Conservation (phyloP, 2,113 vertebrate genomes). For the Rhizomys pruinosus region DNA sequence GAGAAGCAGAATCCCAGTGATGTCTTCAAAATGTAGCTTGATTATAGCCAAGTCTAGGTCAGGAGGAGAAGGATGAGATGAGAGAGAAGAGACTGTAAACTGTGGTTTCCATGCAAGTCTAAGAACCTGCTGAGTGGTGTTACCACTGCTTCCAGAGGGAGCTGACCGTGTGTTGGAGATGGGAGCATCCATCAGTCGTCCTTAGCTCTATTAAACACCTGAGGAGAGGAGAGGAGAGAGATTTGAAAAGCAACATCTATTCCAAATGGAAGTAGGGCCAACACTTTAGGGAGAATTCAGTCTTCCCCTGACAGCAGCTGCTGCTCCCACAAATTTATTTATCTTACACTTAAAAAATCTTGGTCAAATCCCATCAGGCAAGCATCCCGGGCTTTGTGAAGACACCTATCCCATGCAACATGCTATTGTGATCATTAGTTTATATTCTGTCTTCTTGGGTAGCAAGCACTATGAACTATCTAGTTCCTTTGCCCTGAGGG, state of each 20-base stretch:
- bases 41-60: conserved; percentile 60
- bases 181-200: not conserved
- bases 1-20: conserved; percentile 64
- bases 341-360: conserved; percentile 48
- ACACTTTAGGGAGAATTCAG: not conserved
- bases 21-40: conserved; percentile 73
- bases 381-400: not conserved
- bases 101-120: not conserved
- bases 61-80: not conserved
- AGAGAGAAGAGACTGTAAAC: conserved; percentile 35
- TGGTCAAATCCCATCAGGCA: not conserved
- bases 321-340: conserved; percentile 45
- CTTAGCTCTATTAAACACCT: not conserved
- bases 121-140: conserved; percentile 14
- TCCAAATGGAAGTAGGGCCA: not conserved
- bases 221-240: not conserved
- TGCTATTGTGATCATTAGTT: not conserved
- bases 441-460: not conserved
- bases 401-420: not conserved
- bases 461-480: not conserved
- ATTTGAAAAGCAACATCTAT: not conserved
- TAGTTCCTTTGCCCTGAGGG: not conserved
- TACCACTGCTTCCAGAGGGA: not conserved
- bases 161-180: not conserved
- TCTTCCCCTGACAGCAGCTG: not conserved